Conservation (phyloP, 2,888 invertebrate genomes). For the Brenthis ino region DNA sequence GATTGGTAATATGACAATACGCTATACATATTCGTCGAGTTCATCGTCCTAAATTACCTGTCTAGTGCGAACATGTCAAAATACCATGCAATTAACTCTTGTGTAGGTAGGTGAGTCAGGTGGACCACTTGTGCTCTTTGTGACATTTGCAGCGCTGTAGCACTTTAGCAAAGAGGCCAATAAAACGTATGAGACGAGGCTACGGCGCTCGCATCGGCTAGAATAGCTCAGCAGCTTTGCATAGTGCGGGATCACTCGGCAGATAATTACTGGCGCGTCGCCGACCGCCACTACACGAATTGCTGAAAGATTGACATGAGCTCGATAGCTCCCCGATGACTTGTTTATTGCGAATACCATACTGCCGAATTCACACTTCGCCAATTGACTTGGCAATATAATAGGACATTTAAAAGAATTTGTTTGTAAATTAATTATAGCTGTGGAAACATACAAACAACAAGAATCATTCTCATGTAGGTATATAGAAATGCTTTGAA, state of each 20-base stretch:
- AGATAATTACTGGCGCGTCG: slow-evolving; percentile 66
- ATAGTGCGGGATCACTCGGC: slow-evolving; percentile 53
- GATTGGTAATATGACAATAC: slow-evolving; percentile 39
- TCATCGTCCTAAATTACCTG: slow-evolving; percentile 56
- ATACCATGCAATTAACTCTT: slow-evolving; percentile 62
- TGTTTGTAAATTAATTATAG: background rate
- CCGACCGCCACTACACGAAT: slow-evolving; percentile 51
- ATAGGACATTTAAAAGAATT: slow-evolving; percentile 37
- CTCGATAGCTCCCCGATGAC: slow-evolving; percentile 57
- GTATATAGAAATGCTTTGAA: background rate
- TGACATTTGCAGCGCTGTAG: slow-evolving; percentile 32
- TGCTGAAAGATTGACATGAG: slow-evolving; percentile 71
- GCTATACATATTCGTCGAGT: slow-evolving; percentile 43
- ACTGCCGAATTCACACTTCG: slow-evolving; percentile 51
- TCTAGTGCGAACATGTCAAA: slow-evolving; percentile 63
- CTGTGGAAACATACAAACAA: background rate
- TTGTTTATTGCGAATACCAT: slow-evolving; percentile 67
- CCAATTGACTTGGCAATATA: slow-evolving; percentile 42
- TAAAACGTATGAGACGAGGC: slow-evolving; percentile 28
- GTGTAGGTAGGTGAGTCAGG: slow-evolving; percentile 57
- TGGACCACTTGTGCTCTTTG: slow-evolving; percentile 29
- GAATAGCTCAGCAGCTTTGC: slow-evolving; percentile 43
- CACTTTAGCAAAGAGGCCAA: slow-evolving; percentile 27
- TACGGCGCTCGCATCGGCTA: slow-evolving; percentile 37
- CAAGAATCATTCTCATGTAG: background rate